These are phyloP conservation scores for Reinhardtius hippoglossoides DNA, from an alignment of 2,113 vertebrate species.

Conservation along the genomic window DNA sequence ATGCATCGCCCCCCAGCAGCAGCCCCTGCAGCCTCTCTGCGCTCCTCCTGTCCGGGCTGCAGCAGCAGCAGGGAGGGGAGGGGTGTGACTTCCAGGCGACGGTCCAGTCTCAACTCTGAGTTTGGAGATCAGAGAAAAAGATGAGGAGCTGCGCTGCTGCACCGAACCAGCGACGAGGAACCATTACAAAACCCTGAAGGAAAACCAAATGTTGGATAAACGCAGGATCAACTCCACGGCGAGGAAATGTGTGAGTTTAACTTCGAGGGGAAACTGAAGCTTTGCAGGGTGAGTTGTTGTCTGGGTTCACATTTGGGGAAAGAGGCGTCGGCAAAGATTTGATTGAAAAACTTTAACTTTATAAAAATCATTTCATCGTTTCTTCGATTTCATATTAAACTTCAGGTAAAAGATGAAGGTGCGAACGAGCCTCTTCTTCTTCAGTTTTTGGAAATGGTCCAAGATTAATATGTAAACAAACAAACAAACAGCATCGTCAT, in stretches of 20 bases:
- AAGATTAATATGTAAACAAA: conserved; percentile 30
- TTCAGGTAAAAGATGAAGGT: neutral
- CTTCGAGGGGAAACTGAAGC: neutral
- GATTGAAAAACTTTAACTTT: neutral
- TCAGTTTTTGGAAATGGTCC: conserved; percentile 8
- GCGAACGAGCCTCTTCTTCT: neutral
- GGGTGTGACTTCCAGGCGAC: conserved; percentile 59
- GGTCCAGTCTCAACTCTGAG: conserved; percentile 36
- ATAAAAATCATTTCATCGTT: neutral
- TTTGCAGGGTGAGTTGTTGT: neutral
- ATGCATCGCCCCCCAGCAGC: neutral
- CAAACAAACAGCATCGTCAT: conserved; percentile 12
- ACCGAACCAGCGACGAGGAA: neutral
- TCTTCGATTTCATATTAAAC: too few relatives aligned
- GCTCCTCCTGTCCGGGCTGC: conserved; percentile 7
- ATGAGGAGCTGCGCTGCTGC: conserved; percentile 47
- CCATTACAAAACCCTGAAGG: neutral
- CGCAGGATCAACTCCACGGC: neutral
- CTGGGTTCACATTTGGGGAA: neutral
- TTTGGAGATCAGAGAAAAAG: conserved; percentile 40
- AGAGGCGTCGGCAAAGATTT: neutral
- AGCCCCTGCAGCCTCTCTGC: neutral
- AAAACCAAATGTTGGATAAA: neutral
- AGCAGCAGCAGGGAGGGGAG: conserved; percentile 15
- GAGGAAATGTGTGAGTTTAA: neutral